phyloP scores from a whole-genome alignment of 2,113 vertebrate species.

The Proterorhinus semilunaris region DNA sequence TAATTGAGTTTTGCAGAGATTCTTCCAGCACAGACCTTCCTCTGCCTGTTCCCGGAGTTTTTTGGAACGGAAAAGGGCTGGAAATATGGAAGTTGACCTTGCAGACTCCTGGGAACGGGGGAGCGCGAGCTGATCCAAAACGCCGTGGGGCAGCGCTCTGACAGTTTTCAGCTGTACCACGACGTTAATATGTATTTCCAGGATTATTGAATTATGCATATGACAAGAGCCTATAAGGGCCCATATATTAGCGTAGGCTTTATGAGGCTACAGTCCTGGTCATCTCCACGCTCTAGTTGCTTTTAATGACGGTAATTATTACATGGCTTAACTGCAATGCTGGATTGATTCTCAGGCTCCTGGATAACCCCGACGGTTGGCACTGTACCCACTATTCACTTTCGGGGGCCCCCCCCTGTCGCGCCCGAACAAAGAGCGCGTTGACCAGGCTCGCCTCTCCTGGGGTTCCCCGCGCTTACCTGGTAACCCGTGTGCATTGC shows the following conservation, averaged over 20 bases:
- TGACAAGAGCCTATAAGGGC: conserved; percentile 79
- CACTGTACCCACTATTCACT: conserved; percentile 59
- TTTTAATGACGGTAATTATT: conserved; percentile 93
- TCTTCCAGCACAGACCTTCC: conserved; percentile 32
- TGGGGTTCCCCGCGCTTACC: conserved; percentile 56
- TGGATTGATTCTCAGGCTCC: conserved; percentile 83
- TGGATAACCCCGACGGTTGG: conserved; percentile 76
- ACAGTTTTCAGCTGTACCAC: conserved; percentile 55
- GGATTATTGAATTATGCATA: conserved; percentile 90
- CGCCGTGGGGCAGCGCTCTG: conserved; percentile 50
- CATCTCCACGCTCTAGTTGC: conserved; percentile 84
- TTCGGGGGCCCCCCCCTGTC: background rate
- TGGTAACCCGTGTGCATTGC: conserved; percentile 52
- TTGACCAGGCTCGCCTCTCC: conserved; percentile 68
- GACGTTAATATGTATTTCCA: conserved; percentile 85
- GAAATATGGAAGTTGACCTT: conserved; percentile 60
- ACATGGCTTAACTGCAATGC: conserved; percentile 90
- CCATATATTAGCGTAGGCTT: conserved; percentile 78
- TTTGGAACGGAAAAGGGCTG: conserved; percentile 27
- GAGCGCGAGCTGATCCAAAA: conserved; percentile 22
- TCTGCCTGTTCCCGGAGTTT: conserved; percentile 32
- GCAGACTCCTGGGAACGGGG: conserved; percentile 48
- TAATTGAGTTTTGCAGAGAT: conserved; percentile 58
- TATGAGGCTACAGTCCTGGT: conserved; percentile 64
- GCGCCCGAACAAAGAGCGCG: conserved; percentile 73